Base-by-base conservation (phyloP, 2,797 vertebrate genomes). In the Oryzias sinensis region DNA sequence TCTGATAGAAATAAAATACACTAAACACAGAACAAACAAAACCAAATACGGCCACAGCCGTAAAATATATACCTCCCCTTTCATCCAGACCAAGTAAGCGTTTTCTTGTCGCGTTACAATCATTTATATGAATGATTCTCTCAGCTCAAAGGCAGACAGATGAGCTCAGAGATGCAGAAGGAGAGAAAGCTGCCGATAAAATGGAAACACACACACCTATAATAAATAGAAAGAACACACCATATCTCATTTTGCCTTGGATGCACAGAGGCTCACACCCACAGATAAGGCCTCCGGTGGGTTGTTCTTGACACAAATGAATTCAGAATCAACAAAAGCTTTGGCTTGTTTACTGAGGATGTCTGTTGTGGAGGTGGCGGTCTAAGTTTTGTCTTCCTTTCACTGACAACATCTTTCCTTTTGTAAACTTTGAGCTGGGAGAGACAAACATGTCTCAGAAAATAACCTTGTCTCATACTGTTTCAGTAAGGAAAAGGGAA, bases 281-380 rank as follows among this genome's bases (percentile, higher is more conserved):
- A 27, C 29, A 62, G 65, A 79, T 48, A 11, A 65, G 49, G 56
- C 80, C 82, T 84, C 85, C 15, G 17, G 62, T 65, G 80, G 70
- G 59, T 72, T 83, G 57, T 74, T 81, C 63, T 65, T 81, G 84
- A 86, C 85, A 84, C 69, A 81, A 86, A 88, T 85, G 42, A 81
- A 87, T 92, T 87, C 81, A 80, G 65, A 87, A 80, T 80, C 76
- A 84, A 74, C 73, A 67, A 80, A 81, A 75, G 66, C 67, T 59
- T 24, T 48, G 29, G 37, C 22, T 57, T 72, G 72, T 81, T 80
- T 75, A 75, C 49, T 51, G 40, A 56, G 63, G 45, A 55, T 68
- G 43, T 53, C 33, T 43, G 27, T 54, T 67, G 67, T 58, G 50
- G 49, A 68, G 64, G 64, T 42, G 47, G 60, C 24, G 17, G 25